These are phyloP conservation scores for Struthio camelus DNA, from an alignment of 2,113 vertebrate species.

Conservation along the genomic window DNA sequence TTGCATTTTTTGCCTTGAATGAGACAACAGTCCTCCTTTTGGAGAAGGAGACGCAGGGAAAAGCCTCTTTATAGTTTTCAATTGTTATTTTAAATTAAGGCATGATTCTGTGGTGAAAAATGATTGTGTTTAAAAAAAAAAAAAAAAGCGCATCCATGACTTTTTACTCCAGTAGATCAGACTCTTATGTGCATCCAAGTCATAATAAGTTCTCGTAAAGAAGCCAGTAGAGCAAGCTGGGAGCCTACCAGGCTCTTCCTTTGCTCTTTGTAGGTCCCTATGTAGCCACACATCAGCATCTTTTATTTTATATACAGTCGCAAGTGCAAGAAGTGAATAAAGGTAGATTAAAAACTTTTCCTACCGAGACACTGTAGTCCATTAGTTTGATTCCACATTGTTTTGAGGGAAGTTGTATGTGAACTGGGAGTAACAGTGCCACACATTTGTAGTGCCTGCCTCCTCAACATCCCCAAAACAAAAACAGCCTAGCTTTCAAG, in stretches of 20 bases:
- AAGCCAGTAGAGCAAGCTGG: not conserved
- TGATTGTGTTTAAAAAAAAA: not conserved
- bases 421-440: not conserved
- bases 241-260: not conserved
- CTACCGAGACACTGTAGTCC: not conserved
- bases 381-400: not conserved
- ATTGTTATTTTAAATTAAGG: constrained; percentile 14
- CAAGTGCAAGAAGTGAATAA: not conserved
- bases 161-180: not conserved
- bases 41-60: not conserved
- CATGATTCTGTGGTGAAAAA: constrained; percentile 8
- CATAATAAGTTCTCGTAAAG: not conserved
- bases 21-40: not conserved
- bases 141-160: not conserved
- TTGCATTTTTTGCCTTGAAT: constrained; percentile 17
- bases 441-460: not conserved
- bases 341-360: constrained; percentile 10
- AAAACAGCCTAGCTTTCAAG: not conserved
- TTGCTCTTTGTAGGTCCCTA: not conserved
- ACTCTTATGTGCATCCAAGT: not conserved
- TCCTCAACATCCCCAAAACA: not conserved
- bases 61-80: not conserved
- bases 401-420: not conserved
- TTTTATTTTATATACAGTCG: not conserved
- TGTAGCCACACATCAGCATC: not conserved